These are phyloP conservation scores for Pampus argenteus DNA, from an alignment of 2,797 vertebrate species.

Conservation along the genomic window DNA sequence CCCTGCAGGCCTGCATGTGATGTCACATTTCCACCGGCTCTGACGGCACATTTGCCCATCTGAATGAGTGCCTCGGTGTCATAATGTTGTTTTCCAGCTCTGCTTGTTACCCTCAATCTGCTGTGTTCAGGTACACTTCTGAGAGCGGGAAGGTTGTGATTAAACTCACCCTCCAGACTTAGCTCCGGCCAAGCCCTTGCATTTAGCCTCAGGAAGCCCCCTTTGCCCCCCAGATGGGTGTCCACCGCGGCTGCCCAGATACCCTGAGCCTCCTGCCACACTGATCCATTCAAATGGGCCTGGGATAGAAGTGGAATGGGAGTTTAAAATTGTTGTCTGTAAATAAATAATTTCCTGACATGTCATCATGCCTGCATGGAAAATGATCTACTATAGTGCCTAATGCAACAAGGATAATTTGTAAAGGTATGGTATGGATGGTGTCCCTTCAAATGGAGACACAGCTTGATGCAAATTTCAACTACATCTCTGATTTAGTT, in stretches of 20 bases:
- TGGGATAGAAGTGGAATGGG: conserved; percentile 23
- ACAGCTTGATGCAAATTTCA: neutral
- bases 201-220: conserved; percentile 72
- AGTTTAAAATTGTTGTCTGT: no score
- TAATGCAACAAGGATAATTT: no score
- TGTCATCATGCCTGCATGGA: neutral
- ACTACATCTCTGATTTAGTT: neutral
- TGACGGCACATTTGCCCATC: conserved; percentile 73
- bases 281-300: conserved; percentile 79
- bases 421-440: no score
- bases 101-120: conserved; percentile 68
- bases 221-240: conserved; percentile 59
- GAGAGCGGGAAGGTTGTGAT: conserved; percentile 74
- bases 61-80: conserved; percentile 68
- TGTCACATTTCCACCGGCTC: conserved; percentile 71
- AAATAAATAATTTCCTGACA: no score
- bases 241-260: conserved; percentile 63
- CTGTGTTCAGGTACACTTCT: conserved; percentile 69
- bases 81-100: conserved; percentile 55
- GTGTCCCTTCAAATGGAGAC: neutral
- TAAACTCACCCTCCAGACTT: conserved; percentile 74
- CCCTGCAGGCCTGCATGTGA: conserved; percentile 78
- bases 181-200: conserved; percentile 71
- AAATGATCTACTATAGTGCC: neutral
- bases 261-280: conserved; percentile 70